phyloP scores from a whole-genome alignment of 2,113 vertebrate species.

The Narcine bancroftii region DNA sequence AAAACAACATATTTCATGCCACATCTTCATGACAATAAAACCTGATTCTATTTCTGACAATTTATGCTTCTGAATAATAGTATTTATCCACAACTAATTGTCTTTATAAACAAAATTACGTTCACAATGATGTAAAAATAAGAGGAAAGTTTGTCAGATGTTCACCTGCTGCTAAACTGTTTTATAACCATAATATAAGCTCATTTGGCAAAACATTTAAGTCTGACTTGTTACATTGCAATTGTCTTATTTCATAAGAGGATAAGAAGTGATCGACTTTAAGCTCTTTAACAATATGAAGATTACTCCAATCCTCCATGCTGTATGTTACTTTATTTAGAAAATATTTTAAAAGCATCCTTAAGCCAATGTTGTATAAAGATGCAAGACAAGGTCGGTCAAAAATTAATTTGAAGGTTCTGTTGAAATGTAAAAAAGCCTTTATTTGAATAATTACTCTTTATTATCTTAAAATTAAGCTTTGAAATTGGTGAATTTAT shows the following conservation, averaged over 20 bases:
- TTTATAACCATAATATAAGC: background rate
- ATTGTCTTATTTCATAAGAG: background rate
- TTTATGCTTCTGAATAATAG: too few species aligned
- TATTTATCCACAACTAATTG: too few species aligned
- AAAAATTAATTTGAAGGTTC: background rate
- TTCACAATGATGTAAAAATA: too few species aligned
- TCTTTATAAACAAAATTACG: too few species aligned
- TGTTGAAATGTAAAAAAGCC: background rate
- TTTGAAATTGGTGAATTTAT: background rate
- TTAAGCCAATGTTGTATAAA: background rate
- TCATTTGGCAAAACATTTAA: background rate
- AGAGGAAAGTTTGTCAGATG: too few species aligned
- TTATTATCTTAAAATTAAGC: too few species aligned
- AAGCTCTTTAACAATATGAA: background rate
- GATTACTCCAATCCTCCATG: background rate
- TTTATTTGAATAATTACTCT: background rate
- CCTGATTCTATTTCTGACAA: too few species aligned
- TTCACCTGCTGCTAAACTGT: too few species aligned
- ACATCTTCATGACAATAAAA: too few species aligned
- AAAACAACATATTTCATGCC: too few species aligned
- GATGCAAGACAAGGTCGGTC: too few species aligned
- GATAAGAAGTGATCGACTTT: background rate
- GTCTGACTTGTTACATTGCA: background rate
- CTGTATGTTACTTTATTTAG: background rate
- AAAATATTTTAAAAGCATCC: background rate